Conservation (phyloP, 2,113 vertebrate species). For the Oreochromis aureus region DNA sequence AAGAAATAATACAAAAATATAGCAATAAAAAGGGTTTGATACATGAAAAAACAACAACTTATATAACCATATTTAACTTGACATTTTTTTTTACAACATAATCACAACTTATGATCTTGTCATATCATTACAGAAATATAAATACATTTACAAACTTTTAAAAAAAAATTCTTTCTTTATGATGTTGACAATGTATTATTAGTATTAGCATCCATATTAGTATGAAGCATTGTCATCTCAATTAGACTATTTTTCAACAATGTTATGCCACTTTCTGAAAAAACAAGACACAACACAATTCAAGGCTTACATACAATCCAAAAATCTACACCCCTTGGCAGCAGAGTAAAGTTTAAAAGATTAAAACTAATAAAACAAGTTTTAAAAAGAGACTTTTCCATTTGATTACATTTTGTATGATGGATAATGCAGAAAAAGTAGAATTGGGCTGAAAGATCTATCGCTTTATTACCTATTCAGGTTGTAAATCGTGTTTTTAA, state of each 20-base stretch:
- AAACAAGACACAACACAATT: not conserved
- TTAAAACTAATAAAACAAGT: no score
- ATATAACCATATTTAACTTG: not conserved
- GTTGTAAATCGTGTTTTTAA: no score
- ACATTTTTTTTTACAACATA: not conserved
- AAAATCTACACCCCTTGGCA: not conserved
- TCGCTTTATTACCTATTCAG: no score
- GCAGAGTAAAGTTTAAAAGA: not conserved
- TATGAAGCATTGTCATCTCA: not conserved
- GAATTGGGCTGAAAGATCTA: no score
- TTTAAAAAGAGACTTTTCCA: no score
- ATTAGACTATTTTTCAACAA: not conserved
- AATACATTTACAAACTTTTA: not conserved
- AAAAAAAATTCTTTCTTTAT: not conserved
- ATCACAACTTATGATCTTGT: not conserved
- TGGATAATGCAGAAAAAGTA: no score
- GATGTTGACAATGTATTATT: not conserved
- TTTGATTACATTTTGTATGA: no score
- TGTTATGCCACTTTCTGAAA: not conserved
- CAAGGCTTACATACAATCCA: not conserved
- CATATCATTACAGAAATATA: not conserved
- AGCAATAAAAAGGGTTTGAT: not conserved
- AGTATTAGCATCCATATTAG: not conserved
- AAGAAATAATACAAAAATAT: not conserved
- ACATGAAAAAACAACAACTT: not conserved